Base-by-base conservation (phyloP, 1,140 invertebrate species). In the Helicoverpa armigera region DNA sequence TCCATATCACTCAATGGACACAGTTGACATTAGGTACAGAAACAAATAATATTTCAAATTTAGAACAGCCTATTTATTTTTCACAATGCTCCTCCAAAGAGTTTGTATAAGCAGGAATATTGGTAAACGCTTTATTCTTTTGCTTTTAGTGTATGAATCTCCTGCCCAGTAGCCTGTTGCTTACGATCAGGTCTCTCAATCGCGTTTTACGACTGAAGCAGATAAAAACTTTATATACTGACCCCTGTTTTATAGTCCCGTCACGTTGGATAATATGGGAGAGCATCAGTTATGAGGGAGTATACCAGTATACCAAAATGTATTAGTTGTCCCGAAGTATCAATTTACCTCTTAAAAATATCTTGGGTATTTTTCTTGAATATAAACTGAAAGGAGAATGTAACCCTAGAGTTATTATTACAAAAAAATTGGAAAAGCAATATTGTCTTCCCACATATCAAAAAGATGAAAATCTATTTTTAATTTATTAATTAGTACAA, bases 221-320 rank as follows among this genome's bases (percentile, higher is more conserved):
- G 67, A 70, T 70, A 70, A 70, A 70, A 70, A 70, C 67, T 70
- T 70, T 70, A 70, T 70, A 53, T 31, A 53, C 67, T 70, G 67
- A 70, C 67, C 67, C 53, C 53, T 70, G 10, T 70, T 70, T 70
- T 70, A 70, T 70, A 14, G 16, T 14, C 50, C 29, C 67, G 67
- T 70, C 67, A 70, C 67, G 67, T 70, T 70, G 50, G 12, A 70
- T 29, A 31, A 53, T 53, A 70, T 29, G 67, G 67, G 63, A 67
- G 63, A 50, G 63, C 67, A 53, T 53, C 48, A 53, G 67, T 53
- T 70, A 70, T 70, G 50, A 70, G 18, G 48, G 29, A 31, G 53
- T 53, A 50, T 70, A 54, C 18, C 5, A 31, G 53, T 53, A 50
- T 70, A 54, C 18, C 5, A 23, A 70, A 70, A 70, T 53, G 16